Percentiles rank a stretch among this genome's conserved stretches.
Conservation (phyloP, 2,888 invertebrate genomes). For the Hyppa rectilinea region DNA sequence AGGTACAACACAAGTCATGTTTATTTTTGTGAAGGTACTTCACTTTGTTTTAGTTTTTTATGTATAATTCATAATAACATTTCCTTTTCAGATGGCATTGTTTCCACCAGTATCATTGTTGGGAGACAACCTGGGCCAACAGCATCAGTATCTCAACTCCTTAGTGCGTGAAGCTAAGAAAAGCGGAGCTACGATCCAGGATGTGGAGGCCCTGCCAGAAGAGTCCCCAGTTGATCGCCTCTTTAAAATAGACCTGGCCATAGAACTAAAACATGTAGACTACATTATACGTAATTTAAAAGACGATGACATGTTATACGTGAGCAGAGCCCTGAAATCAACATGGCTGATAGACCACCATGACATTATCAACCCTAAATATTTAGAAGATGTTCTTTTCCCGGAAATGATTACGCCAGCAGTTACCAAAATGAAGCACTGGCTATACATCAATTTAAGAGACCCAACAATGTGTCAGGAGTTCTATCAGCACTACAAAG, state of each 20-base stretch:
- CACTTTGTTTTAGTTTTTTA: neutral
- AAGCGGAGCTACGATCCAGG: slow-evolving; percentile 37
- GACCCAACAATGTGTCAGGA: slow-evolving; percentile 71
- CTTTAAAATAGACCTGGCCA: slow-evolving; percentile 82
- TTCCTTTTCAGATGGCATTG: slow-evolving; percentile 73
- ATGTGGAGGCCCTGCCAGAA: slow-evolving; percentile 67
- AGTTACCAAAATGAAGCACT: slow-evolving; percentile 74
- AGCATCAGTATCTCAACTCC: slow-evolving; percentile 75
- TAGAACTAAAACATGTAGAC: slow-evolving; percentile 72
- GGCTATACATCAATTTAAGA: slow-evolving; percentile 68
- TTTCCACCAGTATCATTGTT: slow-evolving; percentile 69
- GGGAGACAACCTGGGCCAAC: slow-evolving; percentile 75
- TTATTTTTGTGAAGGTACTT: neutral
- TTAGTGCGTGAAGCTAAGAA: slow-evolving; percentile 67
- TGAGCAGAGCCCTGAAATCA: slow-evolving; percentile 79
- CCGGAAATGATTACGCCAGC: slow-evolving; percentile 79
- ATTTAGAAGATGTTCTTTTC: slow-evolving; percentile 77
- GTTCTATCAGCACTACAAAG: slow-evolving; percentile 78
- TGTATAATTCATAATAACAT: slow-evolving; percentile 42
- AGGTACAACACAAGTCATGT: too few relatives aligned
- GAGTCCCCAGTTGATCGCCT: slow-evolving; percentile 74
- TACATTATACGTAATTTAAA: slow-evolving; percentile 78
- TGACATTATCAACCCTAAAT: slow-evolving; percentile 75
- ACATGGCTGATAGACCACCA: slow-evolving; percentile 77
- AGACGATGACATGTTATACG: slow-evolving; percentile 80